Base-by-base conservation (phyloP, 2,888 invertebrate genomes). In the Gastrophysa polygoni region DNA sequence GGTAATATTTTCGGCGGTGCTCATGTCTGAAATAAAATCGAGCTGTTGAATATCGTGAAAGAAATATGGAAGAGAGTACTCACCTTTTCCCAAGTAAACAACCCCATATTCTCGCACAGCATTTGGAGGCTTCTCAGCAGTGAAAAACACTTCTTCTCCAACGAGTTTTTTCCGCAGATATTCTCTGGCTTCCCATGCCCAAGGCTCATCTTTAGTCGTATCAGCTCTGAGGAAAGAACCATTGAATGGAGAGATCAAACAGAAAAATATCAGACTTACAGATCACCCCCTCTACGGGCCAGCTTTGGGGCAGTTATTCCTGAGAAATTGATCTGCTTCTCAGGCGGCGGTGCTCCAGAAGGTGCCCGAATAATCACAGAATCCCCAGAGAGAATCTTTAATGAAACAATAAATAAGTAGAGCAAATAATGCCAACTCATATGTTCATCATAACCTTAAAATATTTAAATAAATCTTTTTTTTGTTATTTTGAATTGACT, bases 121-220 rank as follows among this genome's bases (percentile, higher is more conserved):
- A 75, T 92, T 92, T 61, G 91, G 89, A 32, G 92, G 90, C 77
- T 92, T 94, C 77, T 97, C 96, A 56, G 87, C 86, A 34, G 89
- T 90, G 78, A 96, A 97, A 14, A 87, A 86, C 0, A 99, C 93
- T 74, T 94, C 92, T 79, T 94, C 91, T 1, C 96, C 96, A 74
- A 99, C 89, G 32, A 98, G 82, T 80, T 94, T 95, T 78, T 95
- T 94, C 34, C 98, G 87, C 51, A 99, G 84, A 78, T 91, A 98
- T 83, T 99, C 98, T 58, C 98, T 88, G 1, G 98, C 94, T 78
- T 98, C 98, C 97, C 98, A 99, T 0, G 97, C 98, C 85, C 87
- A 98, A 1, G 98, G 94, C 82, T 98, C 94, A 79, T 95, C 95
- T 79, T 89, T 91, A 10, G 88, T 87, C 75, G 91, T 91, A 47